Conservation (phyloP, 35 echinoderm and acorn worm genomes). For the Hemicentrotus pulcherrimus region DNA sequence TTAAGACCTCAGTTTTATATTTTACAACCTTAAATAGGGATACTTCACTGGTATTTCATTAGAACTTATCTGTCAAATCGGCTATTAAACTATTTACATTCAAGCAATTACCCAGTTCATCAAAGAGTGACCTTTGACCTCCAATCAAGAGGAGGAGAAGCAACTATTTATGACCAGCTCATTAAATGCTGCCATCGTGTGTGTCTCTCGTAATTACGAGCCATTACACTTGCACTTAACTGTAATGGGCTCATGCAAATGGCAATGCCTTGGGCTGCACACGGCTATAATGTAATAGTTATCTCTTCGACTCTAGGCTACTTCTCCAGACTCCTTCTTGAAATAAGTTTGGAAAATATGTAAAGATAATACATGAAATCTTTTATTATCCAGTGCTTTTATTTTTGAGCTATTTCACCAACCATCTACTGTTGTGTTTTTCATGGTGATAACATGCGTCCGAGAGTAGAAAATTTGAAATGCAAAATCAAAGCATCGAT, state of each 20-base stretch:
- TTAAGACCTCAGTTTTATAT: not conserved
- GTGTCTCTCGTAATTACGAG: not conserved
- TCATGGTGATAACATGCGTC: not conserved
- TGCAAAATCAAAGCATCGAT: not conserved
- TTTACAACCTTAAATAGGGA: not conserved
- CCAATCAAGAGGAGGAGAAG: not conserved
- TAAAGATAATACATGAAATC: not conserved
- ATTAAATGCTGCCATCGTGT: constrained; percentile 1
- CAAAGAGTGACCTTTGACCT: not conserved
- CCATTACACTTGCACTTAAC: not conserved
- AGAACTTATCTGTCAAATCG: not conserved
- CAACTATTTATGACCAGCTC: not conserved
- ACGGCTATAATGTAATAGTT: not conserved
- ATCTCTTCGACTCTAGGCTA: not conserved
- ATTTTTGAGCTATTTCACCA: not conserved
- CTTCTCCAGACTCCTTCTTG: not conserved
- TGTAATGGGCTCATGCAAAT: not conserved
- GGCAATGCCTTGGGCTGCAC: not conserved
- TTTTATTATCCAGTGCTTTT: not conserved
- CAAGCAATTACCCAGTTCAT: not conserved
- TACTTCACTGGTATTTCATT: not conserved
- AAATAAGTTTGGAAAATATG: not conserved
- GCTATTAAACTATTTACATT: constrained; percentile 6
- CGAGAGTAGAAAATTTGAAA: not conserved
- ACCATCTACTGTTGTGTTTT: no score